Percentiles rank a stretch among this genome's conserved stretches.
These are phyloP conservation scores for Neotoxoptera formosana DNA, from an alignment of 1,140 invertebrate species.

Conservation along the genomic window DNA sequence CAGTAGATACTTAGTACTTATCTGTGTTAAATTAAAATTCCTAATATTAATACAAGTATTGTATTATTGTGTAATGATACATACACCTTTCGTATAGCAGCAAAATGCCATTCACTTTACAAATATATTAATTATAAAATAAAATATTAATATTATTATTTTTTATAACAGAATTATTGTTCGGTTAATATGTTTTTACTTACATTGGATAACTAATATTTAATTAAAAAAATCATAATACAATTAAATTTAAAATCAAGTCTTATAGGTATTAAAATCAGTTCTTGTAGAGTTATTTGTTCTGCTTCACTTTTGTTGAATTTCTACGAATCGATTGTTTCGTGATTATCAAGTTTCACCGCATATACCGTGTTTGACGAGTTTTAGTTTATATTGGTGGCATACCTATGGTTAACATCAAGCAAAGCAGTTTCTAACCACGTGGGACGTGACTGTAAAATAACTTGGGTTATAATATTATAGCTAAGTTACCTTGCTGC, in stretches of 20 bases:
- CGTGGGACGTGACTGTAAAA: conserved; percentile 1
- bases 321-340: background rate
- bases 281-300: background rate
- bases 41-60: background rate
- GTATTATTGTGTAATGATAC: background rate
- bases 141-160: background rate
- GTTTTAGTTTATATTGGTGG: background rate
- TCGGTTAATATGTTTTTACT: background rate
- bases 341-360: background rate
- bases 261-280: background rate
- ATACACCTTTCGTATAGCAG: background rate
- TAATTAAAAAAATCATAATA: background rate
- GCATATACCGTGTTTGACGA: background rate
- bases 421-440: background rate
- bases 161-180: background rate
- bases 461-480: background rate
- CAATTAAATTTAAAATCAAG: background rate
- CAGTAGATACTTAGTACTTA: background rate
- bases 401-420: background rate
- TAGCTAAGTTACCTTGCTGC: background rate
- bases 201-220: background rate
- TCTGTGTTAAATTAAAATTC: background rate
- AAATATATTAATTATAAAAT: background rate
- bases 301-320: background rate
- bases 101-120: background rate